phyloP scores from a whole-genome alignment of 2,888 invertebrate genomes.

The Heliconius hortense region DNA sequence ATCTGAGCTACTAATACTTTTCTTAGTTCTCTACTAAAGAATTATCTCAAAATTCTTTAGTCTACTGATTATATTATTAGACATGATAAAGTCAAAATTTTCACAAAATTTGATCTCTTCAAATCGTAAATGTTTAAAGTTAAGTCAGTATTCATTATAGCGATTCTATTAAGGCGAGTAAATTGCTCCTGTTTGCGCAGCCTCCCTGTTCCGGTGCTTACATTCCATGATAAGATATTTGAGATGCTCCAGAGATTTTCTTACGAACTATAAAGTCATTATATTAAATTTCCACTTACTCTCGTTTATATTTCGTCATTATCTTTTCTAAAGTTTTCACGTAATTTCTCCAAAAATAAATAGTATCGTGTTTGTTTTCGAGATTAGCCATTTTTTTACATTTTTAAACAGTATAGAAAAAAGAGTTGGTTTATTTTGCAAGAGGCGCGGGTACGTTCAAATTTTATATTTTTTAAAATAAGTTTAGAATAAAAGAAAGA shows the following conservation, averaged over 20 bases:
- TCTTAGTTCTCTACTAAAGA: not conserved
- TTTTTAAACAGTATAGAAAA: not conserved
- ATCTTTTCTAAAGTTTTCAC: not conserved
- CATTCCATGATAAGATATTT: constrained; percentile 24
- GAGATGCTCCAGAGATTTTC: constrained; percentile 19
- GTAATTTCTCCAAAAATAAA: not conserved
- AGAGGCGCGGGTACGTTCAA: no score
- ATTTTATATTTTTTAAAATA: no score
- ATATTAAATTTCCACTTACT: constrained; percentile 1
- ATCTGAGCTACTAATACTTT: not conserved
- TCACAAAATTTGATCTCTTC: constrained; percentile 10
- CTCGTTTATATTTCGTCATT: not conserved
- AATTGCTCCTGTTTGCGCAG: constrained; percentile 22
- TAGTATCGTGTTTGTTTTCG: not conserved
- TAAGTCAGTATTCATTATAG: constrained; percentile 25
- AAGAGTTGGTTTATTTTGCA: no score
- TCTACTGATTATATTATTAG: not conserved
- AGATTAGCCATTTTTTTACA: not conserved
- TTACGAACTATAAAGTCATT: constrained; percentile 18
- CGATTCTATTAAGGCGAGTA: constrained; percentile 19
- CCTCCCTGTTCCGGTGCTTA: constrained; percentile 23
- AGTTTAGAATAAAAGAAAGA: no score
- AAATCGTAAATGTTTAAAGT: constrained; percentile 21
- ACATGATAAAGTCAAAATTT: not conserved
- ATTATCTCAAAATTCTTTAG: not conserved